Evolutionary conservation across 2,113 vertebrate genomes (phyloP).

Genomic region (Actinemys pallida): DNA sequence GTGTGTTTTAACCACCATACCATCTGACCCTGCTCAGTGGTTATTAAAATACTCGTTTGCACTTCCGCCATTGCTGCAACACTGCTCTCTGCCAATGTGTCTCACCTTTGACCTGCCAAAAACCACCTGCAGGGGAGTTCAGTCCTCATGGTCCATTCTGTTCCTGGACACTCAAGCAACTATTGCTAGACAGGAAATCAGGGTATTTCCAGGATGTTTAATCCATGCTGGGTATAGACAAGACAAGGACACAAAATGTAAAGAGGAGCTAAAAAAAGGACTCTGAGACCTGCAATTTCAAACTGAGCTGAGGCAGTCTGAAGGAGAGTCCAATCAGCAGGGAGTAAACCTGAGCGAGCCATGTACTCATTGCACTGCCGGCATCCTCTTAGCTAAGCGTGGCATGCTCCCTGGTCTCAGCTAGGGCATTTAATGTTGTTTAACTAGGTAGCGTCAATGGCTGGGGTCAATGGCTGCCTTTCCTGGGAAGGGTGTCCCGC

Average conservation of each 20-base stretch:
- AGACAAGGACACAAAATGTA: not conserved
- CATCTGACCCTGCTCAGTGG: not conserved
- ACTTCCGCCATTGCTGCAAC: not conserved
- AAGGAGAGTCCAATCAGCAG: not conserved
- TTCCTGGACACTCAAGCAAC: not conserved
- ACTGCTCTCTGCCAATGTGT: not conserved
- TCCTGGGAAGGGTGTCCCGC: not conserved
- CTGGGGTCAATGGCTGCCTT: not conserved
- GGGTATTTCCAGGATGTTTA: not conserved
- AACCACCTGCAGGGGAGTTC: not conserved
- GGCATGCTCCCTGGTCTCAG: not conserved
- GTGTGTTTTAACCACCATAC: not conserved
- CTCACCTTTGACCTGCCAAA: not conserved
- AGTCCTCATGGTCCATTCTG: not conserved
- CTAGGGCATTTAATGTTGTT: not conserved
- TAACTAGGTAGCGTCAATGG: not conserved
- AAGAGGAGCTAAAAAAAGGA: not conserved
- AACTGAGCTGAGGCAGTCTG: not conserved
- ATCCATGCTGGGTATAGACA: not conserved
- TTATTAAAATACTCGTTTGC: constrained; percentile 5
- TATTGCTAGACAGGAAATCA: not conserved
- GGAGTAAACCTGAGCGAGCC: not conserved
- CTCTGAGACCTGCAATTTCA: not conserved
- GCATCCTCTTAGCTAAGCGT: not conserved
- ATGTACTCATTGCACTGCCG: not conserved